A percentile compares a stretch with the other conserved stretches of the same genome.
Conservation (phyloP, 1,140 invertebrate species). For the Carcinoscorpius rotundicauda region DNA sequence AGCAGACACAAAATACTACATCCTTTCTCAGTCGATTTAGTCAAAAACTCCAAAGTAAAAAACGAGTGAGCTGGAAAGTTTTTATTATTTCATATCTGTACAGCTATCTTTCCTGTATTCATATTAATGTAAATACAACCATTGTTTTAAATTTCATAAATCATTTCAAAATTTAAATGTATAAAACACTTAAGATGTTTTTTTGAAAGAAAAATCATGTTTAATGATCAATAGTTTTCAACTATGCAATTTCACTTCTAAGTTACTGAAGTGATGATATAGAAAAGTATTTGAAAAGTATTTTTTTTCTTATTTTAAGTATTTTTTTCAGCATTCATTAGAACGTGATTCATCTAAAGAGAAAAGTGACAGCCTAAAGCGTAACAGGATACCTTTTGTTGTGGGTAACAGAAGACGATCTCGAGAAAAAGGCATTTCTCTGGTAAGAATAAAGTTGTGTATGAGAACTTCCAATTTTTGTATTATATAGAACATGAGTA, state of each 20-base stretch:
- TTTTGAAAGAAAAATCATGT: neutral
- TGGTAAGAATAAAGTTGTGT: conserved; percentile 4
- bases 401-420: conserved; percentile 17
- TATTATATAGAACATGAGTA: no score
- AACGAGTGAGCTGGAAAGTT: conserved; percentile 6
- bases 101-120: no score
- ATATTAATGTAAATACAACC: no score
- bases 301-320: no score
- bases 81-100: no score
- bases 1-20: conserved; percentile 7
- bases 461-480: no score
- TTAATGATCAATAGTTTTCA: no score
- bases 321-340: conserved; percentile 10
- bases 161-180: neutral
- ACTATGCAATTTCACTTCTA: no score
- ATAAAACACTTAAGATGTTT: neutral
- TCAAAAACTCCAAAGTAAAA: conserved; percentile 11
- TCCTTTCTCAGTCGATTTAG: conserved; percentile 15
- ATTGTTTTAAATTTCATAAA: neutral
- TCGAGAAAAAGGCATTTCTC: conserved; percentile 10
- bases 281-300: no score
- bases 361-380: conserved; percentile 15
- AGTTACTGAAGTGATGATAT: no score
- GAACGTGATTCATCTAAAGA: conserved; percentile 18
- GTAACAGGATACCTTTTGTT: neutral